Evolutionary conservation across 2,113 vertebrate genomes (phyloP).

Genomic region (Nicator chloris): DNA sequence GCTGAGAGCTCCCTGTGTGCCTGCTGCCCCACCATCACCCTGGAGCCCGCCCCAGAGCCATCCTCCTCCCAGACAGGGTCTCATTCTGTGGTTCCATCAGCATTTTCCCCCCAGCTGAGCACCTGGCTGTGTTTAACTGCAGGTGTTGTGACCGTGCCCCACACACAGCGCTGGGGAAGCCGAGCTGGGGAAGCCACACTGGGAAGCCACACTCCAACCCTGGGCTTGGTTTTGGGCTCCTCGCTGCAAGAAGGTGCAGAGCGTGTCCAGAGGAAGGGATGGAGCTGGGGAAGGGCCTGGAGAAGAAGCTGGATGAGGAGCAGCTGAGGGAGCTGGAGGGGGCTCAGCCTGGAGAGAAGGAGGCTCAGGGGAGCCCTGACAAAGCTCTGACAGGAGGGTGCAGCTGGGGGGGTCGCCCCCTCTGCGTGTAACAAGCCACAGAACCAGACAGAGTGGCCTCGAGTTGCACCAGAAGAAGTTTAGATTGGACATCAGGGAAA

Average conservation of each 20-base stretch:
- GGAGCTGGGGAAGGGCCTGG: neutral
- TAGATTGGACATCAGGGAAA: neutral
- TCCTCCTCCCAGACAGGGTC: neutral
- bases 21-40: rapidly evolving
- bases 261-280: neutral
- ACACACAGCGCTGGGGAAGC: rapidly evolving
- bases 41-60: neutral
- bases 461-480: neutral
- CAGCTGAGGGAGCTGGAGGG: neutral
- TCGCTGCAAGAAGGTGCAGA: neutral
- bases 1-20: neutral
- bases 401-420: neutral
- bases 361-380: neutral
- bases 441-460: neutral
- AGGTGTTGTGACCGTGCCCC: rapidly evolving
- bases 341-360: neutral
- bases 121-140: neutral
- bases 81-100: neutral
- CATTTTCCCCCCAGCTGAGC: neutral
- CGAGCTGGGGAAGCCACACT: neutral
- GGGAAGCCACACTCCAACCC: no score
- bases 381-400: neutral
- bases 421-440: neutral
- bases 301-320: neutral
- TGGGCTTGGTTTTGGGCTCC: neutral